Conservation (phyloP, 2,888 invertebrate genomes). For the Bellardia pandia region DNA sequence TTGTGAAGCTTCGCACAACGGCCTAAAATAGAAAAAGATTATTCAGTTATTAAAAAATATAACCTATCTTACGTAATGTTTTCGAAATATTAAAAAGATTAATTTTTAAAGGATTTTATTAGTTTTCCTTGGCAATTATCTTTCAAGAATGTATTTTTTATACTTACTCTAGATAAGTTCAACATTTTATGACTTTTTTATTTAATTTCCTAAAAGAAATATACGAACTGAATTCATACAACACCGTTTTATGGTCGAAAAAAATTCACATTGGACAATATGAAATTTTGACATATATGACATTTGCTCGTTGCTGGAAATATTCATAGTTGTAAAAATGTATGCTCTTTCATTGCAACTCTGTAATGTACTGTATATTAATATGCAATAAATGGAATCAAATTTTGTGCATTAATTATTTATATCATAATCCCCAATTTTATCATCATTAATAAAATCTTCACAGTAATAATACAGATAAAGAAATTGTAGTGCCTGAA, state of each 20-base stretch:
- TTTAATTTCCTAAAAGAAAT: slow-evolving; percentile 55
- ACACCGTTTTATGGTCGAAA: slow-evolving; percentile 5
- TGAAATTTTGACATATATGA: slow-evolving; percentile 47
- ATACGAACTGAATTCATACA: background rate
- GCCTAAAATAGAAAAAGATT: slow-evolving; percentile 75
- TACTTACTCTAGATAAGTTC: slow-evolving; percentile 82
- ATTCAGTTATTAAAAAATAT: slow-evolving; percentile 25
- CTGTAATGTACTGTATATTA: too few species aligned
- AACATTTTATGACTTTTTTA: slow-evolving; percentile 79
- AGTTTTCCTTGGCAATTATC: background rate
- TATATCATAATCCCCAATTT: too few species aligned
- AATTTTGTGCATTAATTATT: too few species aligned
- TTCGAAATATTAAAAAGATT: background rate
- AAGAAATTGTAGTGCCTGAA: too few species aligned
- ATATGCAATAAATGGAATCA: too few species aligned
- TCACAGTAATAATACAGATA: too few species aligned
- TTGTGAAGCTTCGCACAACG: slow-evolving; percentile 82
- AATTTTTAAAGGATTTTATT: background rate
- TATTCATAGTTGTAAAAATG: slow-evolving; percentile 48
- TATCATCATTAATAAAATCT: too few species aligned
- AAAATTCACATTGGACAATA: slow-evolving; percentile 47
- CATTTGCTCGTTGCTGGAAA: slow-evolving; percentile 55
- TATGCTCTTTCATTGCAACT: slow-evolving; percentile 2
- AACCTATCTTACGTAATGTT: slow-evolving; percentile 71
- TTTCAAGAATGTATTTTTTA: background rate